phyloP scores from a whole-genome alignment of 1,140 invertebrate genomes.

The Nasonia vitripennis region DNA sequence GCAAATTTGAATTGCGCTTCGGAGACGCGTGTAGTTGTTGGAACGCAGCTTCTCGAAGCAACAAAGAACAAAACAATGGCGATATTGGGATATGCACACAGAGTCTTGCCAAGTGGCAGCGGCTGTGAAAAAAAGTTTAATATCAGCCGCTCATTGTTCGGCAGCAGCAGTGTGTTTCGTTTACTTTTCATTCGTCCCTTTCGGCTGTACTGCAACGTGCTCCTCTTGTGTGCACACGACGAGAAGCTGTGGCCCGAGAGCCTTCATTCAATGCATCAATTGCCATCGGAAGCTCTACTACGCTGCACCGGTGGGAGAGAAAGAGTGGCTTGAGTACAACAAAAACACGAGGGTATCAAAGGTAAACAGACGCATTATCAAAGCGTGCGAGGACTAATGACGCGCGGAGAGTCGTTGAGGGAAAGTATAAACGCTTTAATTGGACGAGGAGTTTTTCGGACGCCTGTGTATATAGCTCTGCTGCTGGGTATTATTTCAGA shows the following conservation, averaged over 20 bases:
- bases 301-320: not conserved
- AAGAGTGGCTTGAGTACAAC: not conserved
- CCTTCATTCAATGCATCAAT: conserved; percentile 53
- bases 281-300: conserved; percentile 10
- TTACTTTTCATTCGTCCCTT: conserved; percentile 40
- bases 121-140: conserved; percentile 33
- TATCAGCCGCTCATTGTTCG: conserved; percentile 45
- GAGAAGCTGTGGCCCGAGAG: not conserved
- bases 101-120: conserved; percentile 37
- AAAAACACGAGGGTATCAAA: not conserved
- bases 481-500: not conserved
- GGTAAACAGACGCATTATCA: not conserved
- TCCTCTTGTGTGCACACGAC: not conserved
- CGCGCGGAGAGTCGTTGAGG: too few species aligned
- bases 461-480: not conserved
- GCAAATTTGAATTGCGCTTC: not conserved
- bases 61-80: not conserved
- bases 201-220: not conserved
- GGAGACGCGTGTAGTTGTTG: not conserved
- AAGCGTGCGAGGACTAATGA: too few species aligned
- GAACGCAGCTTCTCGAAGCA: not conserved
- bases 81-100: not conserved
- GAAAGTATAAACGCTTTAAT: not conserved
- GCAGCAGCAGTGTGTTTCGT: not conserved
- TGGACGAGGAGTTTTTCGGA: not conserved